Base-by-base conservation (phyloP, 30 jellyfish, hydroid and myxozoan genomes). In the Aurelia coerulea region DNA sequence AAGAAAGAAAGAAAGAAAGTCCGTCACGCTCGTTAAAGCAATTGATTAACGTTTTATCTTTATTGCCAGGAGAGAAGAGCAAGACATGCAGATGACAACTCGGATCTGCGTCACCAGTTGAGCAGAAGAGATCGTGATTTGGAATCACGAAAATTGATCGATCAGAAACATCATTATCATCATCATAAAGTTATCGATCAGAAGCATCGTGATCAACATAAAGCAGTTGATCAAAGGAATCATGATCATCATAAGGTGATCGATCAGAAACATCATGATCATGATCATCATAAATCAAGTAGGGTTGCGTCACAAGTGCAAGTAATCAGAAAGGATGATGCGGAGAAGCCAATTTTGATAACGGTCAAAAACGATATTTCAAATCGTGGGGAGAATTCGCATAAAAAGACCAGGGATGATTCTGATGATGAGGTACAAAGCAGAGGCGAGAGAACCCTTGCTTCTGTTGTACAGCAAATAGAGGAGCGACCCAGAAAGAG, bases 331-430 rank as follows among this genome's bases (percentile, higher is more conserved):
- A 65, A 67, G 62, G 69, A 70, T 9, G 60, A 63, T 16, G 73
- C 42, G 5, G 81, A 79, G 10, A 79, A 67, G 39, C 89, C 79
- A 9, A 7, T 79, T 23, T 58, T 79, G 19, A 67, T 79, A 67
- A 79, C 89, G 39, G 89, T 79, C n/a, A 41, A 56, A 54, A 79
- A 79, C 18, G 89, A 79, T 34, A 10, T 65, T 6, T 17, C 62
- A 13, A 32, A n/a, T 11, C 37, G 58, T 29, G 31, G 19, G 23
- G 35, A 60, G 12, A 13, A 23, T 60, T 60, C 33, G 70, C 80
- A 2, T 42, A 51, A 52, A 19, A 49, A 52, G 42, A 51, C 37
- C 84, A 81, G 78, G 14, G n/a, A 37, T 50, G 31, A 71, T 12
- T 16, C 23, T 37, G 31, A 15, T 10, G 58, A 52, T 15, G 76